Evolutionary conservation across 2,888 invertebrate species (phyloP).

Genomic region (Chamaedrilus cognettii): DNA sequence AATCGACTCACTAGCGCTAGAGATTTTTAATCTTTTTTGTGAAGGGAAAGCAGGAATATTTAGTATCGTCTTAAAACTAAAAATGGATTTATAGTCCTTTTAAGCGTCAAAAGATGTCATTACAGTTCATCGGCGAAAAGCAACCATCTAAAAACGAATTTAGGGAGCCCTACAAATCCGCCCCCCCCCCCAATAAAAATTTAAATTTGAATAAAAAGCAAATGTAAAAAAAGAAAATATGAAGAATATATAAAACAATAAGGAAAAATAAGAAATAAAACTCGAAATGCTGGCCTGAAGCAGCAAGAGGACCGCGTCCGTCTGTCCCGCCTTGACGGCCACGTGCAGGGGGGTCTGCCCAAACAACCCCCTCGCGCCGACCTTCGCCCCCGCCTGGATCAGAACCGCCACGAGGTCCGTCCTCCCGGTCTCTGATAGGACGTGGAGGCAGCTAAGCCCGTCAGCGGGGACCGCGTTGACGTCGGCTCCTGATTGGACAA

Average conservation of each 20-base stretch:
- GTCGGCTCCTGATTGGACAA: conserved; percentile 21
- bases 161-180: too few species aligned
- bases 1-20: too few species aligned
- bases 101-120: too few species aligned
- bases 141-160: too few species aligned
- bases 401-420: conserved; percentile 13
- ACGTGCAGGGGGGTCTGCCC: conserved; percentile 24
- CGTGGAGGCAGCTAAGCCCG: conserved; percentile 27
- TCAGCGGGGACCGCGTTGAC: conserved; percentile 15
- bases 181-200: too few species aligned
- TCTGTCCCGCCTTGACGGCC: conserved; percentile 7
- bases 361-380: conserved; percentile 11
- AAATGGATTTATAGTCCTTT: too few species aligned
- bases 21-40: too few species aligned
- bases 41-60: too few species aligned
- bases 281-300: conserved; percentile 13
- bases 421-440: conserved; percentile 25
- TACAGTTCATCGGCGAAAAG: too few species aligned
- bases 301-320: conserved; percentile 3
- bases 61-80: too few species aligned
- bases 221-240: too few species aligned
- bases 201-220: too few species aligned
- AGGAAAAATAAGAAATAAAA: background rate
- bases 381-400: conserved; percentile 19
- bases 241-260: background rate